Evolutionary conservation across 2,888 invertebrate genomes (phyloP).

Genomic region (Atethmia centrago): DNA sequence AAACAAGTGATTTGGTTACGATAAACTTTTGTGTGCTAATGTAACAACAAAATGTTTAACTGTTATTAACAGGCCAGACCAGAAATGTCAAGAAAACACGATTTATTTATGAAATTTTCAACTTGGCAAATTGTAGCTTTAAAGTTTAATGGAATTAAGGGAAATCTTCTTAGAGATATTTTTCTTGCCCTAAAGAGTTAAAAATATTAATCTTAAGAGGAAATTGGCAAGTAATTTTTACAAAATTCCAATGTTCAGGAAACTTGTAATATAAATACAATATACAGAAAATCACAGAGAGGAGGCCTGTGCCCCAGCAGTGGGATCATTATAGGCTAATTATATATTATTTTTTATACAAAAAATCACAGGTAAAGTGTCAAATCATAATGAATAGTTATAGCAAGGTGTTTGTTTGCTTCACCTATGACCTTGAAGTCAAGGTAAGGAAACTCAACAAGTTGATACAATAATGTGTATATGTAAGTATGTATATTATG

Average conservation of each 20-base stretch:
- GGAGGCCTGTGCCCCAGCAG: too few species aligned
- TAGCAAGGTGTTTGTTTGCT: conserved; percentile 11
- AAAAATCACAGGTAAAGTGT: too few species aligned
- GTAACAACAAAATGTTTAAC: conserved; percentile 6
- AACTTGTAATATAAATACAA: background rate
- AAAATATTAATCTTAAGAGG: background rate
- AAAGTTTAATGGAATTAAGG: background rate
- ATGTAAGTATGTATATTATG: background rate
- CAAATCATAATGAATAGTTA: conserved; percentile 47
- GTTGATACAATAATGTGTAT: conserved; percentile 11
- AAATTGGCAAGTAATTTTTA: background rate
- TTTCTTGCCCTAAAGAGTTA: background rate
- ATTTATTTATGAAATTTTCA: background rate
- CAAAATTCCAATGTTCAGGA: background rate
- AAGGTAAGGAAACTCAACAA: conserved; percentile 44
- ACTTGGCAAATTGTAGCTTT: background rate
- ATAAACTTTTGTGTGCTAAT: background rate
- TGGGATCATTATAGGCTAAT: too few species aligned
- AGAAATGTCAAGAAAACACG: background rate
- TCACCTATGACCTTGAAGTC: conserved; percentile 45
- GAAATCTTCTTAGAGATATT: background rate
- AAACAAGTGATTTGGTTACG: conserved; percentile 5
- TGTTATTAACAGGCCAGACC: background rate
- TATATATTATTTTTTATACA: too few species aligned
- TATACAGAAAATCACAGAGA: background rate